Conservation (phyloP, 2,797 vertebrate species). For the Chelidonichthys spinosus region DNA sequence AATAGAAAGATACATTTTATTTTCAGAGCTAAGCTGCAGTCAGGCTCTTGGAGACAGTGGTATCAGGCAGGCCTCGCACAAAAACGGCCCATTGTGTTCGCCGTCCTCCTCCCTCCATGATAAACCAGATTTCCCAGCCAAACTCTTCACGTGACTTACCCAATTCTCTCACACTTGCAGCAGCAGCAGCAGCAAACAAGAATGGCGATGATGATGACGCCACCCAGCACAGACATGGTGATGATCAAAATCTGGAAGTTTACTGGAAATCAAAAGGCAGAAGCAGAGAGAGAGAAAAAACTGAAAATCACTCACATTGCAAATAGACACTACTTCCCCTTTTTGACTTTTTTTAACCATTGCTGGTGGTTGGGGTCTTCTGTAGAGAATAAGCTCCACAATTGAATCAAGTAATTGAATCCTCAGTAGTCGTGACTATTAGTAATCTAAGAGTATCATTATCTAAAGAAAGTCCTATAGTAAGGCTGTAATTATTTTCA, state of each 20-base stretch:
- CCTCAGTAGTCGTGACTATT: neutral
- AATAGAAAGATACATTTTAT: conserved; percentile 23
- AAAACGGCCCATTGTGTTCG: conserved; percentile 72
- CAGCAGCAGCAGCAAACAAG: conserved; percentile 88
- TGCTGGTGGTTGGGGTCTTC: neutral
- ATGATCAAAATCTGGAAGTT: conserved; percentile 95
- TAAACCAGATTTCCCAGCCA: conserved; percentile 49
- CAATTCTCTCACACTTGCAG: conserved; percentile 86
- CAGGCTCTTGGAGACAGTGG: conserved; percentile 70
- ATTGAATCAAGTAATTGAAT: neutral
- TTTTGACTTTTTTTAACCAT: neutral
- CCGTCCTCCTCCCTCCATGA: conserved; percentile 28
- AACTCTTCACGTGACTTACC: conserved; percentile 78
- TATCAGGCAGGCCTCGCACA: conserved; percentile 69
- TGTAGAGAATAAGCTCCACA: neutral
- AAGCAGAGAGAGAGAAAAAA: neutral
- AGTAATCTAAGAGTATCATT: neutral
- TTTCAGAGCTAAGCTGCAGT: conserved; percentile 34
- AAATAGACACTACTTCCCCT: neutral
- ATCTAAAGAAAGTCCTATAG: neutral
- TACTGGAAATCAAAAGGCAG: conserved; percentile 76
- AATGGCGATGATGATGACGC: conserved; percentile 83
- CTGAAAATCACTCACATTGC: neutral
- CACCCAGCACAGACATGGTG: conserved; percentile 88
- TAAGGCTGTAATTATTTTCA: neutral